Conservation (phyloP, 37 sponge, comb jelly and placozoan species). For the Ianthella basta region DNA sequence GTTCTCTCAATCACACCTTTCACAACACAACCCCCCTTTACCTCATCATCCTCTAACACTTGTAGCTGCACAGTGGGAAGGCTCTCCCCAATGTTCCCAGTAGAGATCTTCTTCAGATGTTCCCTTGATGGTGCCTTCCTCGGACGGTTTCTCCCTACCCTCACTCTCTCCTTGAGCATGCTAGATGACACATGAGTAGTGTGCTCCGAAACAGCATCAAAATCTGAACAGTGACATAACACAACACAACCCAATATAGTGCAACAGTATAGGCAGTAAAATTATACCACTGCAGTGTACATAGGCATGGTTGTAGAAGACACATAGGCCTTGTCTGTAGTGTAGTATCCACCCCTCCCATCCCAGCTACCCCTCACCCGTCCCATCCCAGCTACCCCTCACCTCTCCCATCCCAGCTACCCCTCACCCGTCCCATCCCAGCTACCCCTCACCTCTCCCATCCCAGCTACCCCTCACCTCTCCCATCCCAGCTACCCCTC, state of each 20-base stretch:
- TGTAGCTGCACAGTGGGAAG: neutral
- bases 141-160: neutral
- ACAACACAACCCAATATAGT: no score
- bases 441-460: neutral
- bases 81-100: neutral
- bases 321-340: no score
- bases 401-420: neutral
- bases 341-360: neutral
- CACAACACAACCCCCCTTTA: no score
- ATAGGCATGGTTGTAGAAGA: no score
- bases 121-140: slow-evolving; percentile 27
- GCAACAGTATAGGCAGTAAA: no score
- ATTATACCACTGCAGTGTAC: no score
- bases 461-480: neutral
- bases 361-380: neutral
- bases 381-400: neutral
- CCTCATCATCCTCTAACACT: neutral
- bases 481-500: neutral
- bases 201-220: neutral
- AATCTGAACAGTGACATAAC: neutral
- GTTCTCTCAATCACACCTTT: no score
- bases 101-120: slow-evolving; percentile 13
- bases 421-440: neutral
- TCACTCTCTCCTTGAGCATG: neutral
- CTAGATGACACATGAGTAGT: neutral